phyloP scores from a whole-genome alignment of 2,797 vertebrate species.

The Eulemur albifrons region DNA sequence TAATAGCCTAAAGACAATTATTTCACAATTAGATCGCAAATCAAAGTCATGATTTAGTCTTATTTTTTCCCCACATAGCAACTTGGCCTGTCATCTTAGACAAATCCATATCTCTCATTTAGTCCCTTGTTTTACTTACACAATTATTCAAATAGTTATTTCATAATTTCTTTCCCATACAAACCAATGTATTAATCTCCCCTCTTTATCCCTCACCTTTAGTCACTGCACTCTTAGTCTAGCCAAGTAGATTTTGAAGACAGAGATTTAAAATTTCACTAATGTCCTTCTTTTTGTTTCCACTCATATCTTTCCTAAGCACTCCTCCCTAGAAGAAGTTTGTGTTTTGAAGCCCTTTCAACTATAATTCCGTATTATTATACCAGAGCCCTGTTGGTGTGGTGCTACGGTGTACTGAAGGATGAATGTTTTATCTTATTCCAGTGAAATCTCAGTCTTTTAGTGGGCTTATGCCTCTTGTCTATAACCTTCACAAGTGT shows the following conservation, averaged over 20 bases:
- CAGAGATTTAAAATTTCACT: neutral
- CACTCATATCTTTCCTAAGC: neutral
- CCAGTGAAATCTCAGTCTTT: neutral
- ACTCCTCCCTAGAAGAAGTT: neutral
- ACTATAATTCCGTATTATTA: neutral
- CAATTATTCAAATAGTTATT: neutral
- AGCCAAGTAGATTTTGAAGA: neutral
- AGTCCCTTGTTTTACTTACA: neutral
- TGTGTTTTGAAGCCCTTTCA: neutral
- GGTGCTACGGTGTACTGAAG: neutral
- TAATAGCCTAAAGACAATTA: neutral
- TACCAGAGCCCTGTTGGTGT: neutral
- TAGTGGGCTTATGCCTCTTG: neutral
- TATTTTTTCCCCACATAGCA: neutral
- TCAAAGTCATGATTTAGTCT: neutral
- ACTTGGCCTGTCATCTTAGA: neutral
- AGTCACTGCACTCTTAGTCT: neutral
- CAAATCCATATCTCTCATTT: neutral
- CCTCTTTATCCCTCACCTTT: neutral
- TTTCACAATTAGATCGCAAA: neutral
- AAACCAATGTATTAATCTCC: neutral
- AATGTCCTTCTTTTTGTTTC: neutral
- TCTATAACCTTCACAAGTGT: neutral
- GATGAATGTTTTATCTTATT: neutral
- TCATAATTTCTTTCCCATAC: neutral